A percentile compares a stretch with the other conserved stretches of the same genome.
Conservation (phyloP, 2,888 invertebrate species). For the Sisyra nigra region DNA sequence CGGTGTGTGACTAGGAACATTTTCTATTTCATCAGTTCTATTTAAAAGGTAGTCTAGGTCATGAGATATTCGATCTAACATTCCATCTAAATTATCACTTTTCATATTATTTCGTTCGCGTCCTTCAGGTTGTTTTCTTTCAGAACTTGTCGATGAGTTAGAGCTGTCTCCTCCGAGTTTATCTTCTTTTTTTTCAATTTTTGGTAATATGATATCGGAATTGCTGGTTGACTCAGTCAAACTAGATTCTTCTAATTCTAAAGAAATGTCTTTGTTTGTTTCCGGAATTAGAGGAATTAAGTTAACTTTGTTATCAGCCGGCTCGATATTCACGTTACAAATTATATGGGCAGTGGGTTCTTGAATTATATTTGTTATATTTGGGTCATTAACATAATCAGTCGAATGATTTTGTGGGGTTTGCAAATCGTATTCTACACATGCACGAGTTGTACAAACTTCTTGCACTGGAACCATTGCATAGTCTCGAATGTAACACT, state of each 20-base stretch:
- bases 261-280: background rate
- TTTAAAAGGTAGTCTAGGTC: constrained; percentile 71
- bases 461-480: constrained; percentile 23
- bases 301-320: constrained; percentile 14
- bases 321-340: constrained; percentile 22
- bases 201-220: constrained; percentile 7
- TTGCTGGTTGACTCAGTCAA: constrained; percentile 5
- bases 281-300: constrained; percentile 9
- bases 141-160: constrained; percentile 10
- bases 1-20: constrained; percentile 1
- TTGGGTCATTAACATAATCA: constrained; percentile 8
- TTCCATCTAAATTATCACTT: constrained; percentile 35
- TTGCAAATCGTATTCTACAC: constrained; percentile 35
- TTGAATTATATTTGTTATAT: constrained; percentile 10
- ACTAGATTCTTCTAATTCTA: constrained; percentile 7
- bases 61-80: constrained; percentile 65
- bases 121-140: constrained; percentile 24
- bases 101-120: constrained; percentile 19
- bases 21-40: constrained; percentile 25
- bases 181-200: constrained; percentile 5
- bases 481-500: constrained; percentile 12
- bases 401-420: constrained; percentile 16
- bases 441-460: constrained; percentile 32
- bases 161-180: constrained; percentile 6
- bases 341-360: constrained; percentile 19